Evolutionary conservation across 2,888 invertebrate species (phyloP).

Genomic region (Vannuccia rotundouncinata): DNA sequence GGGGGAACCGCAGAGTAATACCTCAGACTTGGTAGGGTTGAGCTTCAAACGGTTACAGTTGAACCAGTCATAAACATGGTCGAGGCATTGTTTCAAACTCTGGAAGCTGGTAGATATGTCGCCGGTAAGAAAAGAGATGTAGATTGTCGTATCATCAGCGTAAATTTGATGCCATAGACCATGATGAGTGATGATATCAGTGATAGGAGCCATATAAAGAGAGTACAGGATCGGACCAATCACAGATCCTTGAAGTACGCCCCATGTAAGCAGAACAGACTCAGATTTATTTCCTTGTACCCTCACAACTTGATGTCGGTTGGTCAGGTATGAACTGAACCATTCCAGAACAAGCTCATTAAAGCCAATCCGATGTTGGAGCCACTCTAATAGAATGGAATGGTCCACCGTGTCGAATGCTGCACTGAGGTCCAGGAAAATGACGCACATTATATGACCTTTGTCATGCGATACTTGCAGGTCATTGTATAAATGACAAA

Average conservation of each 20-base stretch:
- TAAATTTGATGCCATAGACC: conserved; percentile 41
- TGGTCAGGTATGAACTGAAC: conserved; percentile 38
- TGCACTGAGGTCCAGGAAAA: conserved; percentile 40
- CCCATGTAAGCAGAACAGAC: neutral
- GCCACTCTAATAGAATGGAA: conserved; percentile 36
- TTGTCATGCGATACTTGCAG: conserved; percentile 40
- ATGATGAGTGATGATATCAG: conserved; percentile 40
- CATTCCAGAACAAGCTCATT: conserved; percentile 39
- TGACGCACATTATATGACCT: conserved; percentile 40
- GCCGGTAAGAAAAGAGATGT: conserved; percentile 37
- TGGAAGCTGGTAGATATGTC: neutral
- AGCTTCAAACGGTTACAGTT: neutral
- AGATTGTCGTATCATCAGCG: conserved; percentile 41
- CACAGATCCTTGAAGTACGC: conserved; percentile 31
- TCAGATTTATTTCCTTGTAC: neutral
- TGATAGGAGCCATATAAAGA: conserved; percentile 39
- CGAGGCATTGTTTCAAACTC: neutral
- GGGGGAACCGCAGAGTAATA: no score
- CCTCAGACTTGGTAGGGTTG: neutral
- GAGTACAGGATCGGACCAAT: conserved; percentile 39
- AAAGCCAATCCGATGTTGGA: conserved; percentile 35
- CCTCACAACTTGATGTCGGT: neutral
- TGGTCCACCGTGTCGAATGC: conserved; percentile 42
- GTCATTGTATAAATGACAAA: conserved; percentile 39
- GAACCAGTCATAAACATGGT: conserved; percentile 4